phyloP scores from a whole-genome alignment of 2,888 invertebrate genomes.

The Furcula furcula region DNA sequence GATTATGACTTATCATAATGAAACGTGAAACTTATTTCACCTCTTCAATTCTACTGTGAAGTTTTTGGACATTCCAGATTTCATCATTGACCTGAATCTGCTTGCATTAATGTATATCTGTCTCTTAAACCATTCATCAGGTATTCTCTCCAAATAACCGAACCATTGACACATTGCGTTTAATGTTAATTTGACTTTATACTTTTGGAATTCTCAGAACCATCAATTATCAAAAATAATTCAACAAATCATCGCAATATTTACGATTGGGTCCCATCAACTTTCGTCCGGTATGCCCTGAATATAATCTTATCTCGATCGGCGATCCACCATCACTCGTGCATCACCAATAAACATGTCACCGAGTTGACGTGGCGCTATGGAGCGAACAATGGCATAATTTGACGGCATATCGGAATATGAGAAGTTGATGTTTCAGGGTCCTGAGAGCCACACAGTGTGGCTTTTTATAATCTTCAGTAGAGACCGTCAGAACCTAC shows the following conservation, averaged over 20 bases:
- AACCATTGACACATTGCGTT: no score
- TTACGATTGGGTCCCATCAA: constrained; percentile 33
- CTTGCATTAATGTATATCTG: no score
- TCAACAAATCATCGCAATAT: constrained; percentile 11
- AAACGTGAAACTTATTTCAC: no score
- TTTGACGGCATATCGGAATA: constrained; percentile 69
- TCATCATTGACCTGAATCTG: no score
- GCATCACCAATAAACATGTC: constrained; percentile 74
- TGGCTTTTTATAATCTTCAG: no score
- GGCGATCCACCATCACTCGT: constrained; percentile 44
- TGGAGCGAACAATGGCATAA: constrained; percentile 70
- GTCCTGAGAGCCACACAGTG: constrained; percentile 13
- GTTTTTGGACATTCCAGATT: no score
- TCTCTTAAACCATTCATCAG: no score
- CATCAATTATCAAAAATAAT: constrained; percentile 2
- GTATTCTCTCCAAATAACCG: no score
- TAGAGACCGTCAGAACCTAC: no score
- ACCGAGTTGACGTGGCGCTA: constrained; percentile 49
- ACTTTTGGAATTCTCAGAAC: not conserved
- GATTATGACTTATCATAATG: no score
- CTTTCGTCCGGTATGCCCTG: constrained; percentile 37
- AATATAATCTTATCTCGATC: constrained; percentile 67
- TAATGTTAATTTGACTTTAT: not conserved
- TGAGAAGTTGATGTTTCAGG: constrained; percentile 13
- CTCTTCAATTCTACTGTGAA: no score